These are phyloP conservation scores for Rhabdornis inornatus DNA, from an alignment of 2,113 vertebrate species.

Conservation along the genomic window DNA sequence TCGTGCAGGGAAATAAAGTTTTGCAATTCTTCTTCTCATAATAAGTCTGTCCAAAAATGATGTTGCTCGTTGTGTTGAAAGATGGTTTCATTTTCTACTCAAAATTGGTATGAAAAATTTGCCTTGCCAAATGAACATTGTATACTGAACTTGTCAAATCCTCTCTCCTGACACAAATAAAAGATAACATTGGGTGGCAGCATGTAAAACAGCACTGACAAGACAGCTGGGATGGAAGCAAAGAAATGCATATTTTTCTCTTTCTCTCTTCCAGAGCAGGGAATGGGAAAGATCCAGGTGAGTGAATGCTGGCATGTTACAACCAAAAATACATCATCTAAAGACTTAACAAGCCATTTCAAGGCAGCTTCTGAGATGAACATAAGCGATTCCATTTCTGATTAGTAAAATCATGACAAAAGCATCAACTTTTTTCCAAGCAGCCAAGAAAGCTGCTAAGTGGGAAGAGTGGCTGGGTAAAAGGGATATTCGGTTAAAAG, in stretches of 20 bases:
- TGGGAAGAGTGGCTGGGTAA: neutral
- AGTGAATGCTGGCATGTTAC: neutral
- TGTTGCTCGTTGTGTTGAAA: constrained; percentile 71
- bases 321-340: constrained; percentile 34
- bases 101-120: constrained; percentile 74
- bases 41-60: constrained; percentile 77
- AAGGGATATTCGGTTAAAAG: constrained; percentile 22
- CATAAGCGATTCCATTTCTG: constrained; percentile 56
- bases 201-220: constrained; percentile 77
- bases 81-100: constrained; percentile 78
- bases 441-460: constrained; percentile 4
- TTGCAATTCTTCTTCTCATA: constrained; percentile 57
- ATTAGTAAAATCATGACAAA: constrained; percentile 71
- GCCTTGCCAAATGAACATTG: constrained; percentile 76
- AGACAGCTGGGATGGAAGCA: constrained; percentile 69
- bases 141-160: constrained; percentile 75
- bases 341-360: constrained; percentile 48
- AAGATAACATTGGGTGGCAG: constrained; percentile 74
- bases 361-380: constrained; percentile 10
- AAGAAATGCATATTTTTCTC: constrained; percentile 64
- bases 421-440: constrained; percentile 47
- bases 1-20: constrained; percentile 47
- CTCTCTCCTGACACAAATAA: constrained; percentile 80
- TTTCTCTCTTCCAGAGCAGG: constrained; percentile 48
- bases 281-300: constrained; percentile 7